A percentile compares a stretch with the other conserved stretches of the same genome.
These are phyloP conservation scores for Xyrichtys novacula DNA, from an alignment of 2,797 vertebrate genomes.

Conservation along the genomic window DNA sequence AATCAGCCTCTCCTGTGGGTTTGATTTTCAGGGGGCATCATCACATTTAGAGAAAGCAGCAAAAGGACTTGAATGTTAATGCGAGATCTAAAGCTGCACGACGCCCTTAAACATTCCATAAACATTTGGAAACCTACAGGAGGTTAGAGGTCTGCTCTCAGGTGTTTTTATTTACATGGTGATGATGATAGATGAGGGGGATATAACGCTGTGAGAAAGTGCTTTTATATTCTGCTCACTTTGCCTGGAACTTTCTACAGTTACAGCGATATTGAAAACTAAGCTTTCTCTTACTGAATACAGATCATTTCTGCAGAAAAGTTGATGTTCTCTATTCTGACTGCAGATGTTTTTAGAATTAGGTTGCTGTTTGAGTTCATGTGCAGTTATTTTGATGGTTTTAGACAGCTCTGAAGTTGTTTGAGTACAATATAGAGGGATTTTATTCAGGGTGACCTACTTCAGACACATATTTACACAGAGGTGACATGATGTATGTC, in stretches of 20 bases:
- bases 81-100: background rate
- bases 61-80: constrained; percentile 25
- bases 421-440: background rate
- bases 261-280: background rate
- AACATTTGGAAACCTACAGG: background rate
- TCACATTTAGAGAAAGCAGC: constrained; percentile 30
- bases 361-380: background rate
- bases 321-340: background rate
- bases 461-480: too few species aligned
- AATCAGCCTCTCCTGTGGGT: constrained; percentile 47
- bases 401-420: background rate
- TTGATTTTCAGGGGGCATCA: constrained; percentile 25
- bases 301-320: constrained; percentile 6
- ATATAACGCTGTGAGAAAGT: background rate
- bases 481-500: background rate
- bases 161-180: background rate
- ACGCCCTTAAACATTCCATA: constrained; percentile 13
- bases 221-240: background rate
- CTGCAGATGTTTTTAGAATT: constrained; percentile 9
- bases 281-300: background rate
- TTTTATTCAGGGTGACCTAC: too few species aligned
- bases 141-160: background rate
- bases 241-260: constrained; percentile 8
- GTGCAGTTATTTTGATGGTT: background rate
- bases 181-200: background rate